A percentile compares a stretch with the other conserved stretches of the same genome.
These are phyloP conservation scores for Drosophila elegans DNA, from an alignment of 1,140 invertebrate species.

Conservation along the genomic window DNA sequence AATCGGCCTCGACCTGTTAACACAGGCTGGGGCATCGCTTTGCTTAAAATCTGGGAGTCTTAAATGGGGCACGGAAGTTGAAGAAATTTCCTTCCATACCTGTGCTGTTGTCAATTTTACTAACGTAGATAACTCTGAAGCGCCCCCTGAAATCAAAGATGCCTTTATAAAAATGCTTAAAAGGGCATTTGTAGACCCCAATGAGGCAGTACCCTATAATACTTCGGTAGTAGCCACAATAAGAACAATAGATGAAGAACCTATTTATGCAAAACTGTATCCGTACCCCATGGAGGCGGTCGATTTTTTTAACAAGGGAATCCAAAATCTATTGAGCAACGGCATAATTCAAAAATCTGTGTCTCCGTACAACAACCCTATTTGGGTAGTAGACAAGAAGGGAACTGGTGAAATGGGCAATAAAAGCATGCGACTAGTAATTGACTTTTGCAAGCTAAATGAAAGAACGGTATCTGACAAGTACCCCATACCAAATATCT, in stretches of 20 bases:
- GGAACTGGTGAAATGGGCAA: too few species aligned
- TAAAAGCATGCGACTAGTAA: too few species aligned
- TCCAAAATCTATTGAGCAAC: neutral
- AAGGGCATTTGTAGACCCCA: conserved; percentile 7
- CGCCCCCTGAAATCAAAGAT: neutral
- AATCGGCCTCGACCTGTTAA: neutral
- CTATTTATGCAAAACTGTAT: neutral
- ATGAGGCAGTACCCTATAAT: conserved; percentile 7
- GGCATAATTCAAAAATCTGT: conserved; percentile 4
- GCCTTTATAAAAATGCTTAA: neutral
- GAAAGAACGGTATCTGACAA: neutral
- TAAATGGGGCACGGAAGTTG: conserved; percentile 6
- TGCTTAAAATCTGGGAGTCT: neutral
- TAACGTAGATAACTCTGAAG: conserved; percentile 6
- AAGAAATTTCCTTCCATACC: conserved; percentile 13
- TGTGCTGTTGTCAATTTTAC: conserved; percentile 12
- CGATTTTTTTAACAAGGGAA: conserved; percentile 9
- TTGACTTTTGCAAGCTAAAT: conserved; percentile 5
- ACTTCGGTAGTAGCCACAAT: neutral
- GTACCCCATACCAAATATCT: conserved; percentile 11
- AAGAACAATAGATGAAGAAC: too few species aligned
- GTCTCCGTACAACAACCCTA: conserved; percentile 3
- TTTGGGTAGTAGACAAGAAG: too few species aligned
- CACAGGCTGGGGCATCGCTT: neutral
- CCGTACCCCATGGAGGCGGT: neutral